phyloP scores from a whole-genome alignment of 2,888 invertebrate genomes.

The Leistus spinibarbis region DNA sequence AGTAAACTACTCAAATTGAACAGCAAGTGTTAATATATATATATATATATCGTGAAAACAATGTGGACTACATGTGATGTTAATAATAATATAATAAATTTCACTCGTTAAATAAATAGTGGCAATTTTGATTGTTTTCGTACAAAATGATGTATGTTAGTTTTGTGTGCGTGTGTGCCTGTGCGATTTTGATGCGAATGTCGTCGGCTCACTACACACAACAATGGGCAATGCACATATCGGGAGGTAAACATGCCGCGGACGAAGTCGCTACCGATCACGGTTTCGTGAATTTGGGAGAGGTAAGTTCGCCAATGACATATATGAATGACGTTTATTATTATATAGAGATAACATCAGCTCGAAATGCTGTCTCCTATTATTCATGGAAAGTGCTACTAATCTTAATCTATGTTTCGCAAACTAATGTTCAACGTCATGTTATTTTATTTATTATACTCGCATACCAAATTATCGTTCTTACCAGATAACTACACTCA shows the following conservation, averaged over 20 bases:
- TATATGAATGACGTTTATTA: not conserved
- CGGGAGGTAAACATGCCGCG: slow-evolving; percentile 68
- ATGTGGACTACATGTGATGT: not conserved
- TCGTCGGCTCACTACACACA: slow-evolving; percentile 69
- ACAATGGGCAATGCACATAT: slow-evolving; percentile 87
- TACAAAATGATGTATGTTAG: slow-evolving; percentile 36
- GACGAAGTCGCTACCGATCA: slow-evolving; percentile 78
- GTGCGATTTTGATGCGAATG: slow-evolving; percentile 32
- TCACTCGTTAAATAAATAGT: slow-evolving; percentile 2
- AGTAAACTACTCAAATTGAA: not conserved
- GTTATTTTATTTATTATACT: not conserved
- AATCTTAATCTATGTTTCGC: not conserved
- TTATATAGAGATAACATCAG: slow-evolving; percentile 33
- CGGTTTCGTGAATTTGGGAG: slow-evolving; percentile 83
- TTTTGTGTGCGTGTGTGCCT: slow-evolving; percentile 27
- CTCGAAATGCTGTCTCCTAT: not conserved
- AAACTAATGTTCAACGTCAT: not conserved
- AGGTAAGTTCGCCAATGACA: slow-evolving; percentile 72
- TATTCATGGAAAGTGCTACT: not conserved
- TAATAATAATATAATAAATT: slow-evolving; percentile 10
- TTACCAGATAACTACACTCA: not conserved
- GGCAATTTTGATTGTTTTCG: slow-evolving; percentile 24
- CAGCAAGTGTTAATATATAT: not conserved
- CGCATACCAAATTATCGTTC: not conserved
- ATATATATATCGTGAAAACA: slow-evolving; percentile 12